Conservation (phyloP, 2,113 vertebrate species). For the Triplophysa siluroides region DNA sequence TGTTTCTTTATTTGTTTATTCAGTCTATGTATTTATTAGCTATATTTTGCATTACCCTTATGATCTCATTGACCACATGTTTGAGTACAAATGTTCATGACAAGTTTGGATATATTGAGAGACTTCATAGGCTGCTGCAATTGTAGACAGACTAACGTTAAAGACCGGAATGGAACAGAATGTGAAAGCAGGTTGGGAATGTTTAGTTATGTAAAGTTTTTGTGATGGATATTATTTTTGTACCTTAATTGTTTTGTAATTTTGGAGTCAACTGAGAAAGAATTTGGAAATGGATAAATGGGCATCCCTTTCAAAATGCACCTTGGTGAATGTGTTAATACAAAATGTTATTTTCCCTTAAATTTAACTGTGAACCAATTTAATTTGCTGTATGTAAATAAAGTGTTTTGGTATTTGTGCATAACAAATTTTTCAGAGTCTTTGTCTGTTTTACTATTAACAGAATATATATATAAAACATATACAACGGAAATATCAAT, state of each 20-base stretch:
- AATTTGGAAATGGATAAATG: not conserved
- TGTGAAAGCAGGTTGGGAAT: conserved; percentile 30
- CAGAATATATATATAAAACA: too few relatives aligned
- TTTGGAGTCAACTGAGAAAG: conserved; percentile 17
- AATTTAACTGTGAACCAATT: not conserved
- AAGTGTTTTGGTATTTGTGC: not conserved
- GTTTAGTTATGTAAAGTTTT: not conserved
- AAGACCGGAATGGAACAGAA: conserved; percentile 22
- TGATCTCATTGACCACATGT: not conserved
- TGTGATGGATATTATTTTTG: not conserved
- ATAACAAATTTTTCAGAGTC: not conserved
- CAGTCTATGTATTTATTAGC: not conserved
- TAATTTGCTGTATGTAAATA: conserved; percentile 20
- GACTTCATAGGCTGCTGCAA: not conserved
- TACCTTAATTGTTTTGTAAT: not conserved
- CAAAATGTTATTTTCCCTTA: not conserved
- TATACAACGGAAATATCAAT: too few relatives aligned
- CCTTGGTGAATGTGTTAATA: not conserved
- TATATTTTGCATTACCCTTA: not conserved
- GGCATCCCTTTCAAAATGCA: not conserved
- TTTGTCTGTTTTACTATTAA: not conserved
- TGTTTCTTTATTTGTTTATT: not conserved
- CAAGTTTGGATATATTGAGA: not conserved
- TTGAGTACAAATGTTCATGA: not conserved
- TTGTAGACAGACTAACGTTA: not conserved